phyloP scores from a whole-genome alignment of 2,797 vertebrate genomes.

The Tragelaphus eurycerus region DNA sequence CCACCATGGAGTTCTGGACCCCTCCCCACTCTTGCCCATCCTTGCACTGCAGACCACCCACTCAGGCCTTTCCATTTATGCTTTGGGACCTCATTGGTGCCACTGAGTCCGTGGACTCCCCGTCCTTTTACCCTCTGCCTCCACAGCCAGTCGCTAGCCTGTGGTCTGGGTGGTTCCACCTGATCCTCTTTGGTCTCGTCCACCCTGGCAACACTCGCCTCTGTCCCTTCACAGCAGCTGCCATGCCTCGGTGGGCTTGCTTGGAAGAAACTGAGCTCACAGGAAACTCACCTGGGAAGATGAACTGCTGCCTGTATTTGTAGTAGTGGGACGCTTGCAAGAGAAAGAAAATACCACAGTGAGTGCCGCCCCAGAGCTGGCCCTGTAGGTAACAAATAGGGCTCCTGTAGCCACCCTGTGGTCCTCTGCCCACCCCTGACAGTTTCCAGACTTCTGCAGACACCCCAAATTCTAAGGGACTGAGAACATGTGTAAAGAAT shows the following conservation, averaged over 20 bases:
- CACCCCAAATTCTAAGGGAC: background rate
- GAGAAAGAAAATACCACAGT: background rate
- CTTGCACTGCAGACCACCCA: background rate
- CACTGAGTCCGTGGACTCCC: background rate
- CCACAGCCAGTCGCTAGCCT: background rate
- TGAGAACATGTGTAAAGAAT: background rate
- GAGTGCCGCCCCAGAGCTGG: accelerated
- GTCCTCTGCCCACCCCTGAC: background rate
- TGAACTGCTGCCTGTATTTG: slow-evolving; percentile 99
- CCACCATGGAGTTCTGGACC: background rate
- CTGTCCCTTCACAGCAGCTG: background rate
- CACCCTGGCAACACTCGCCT: accelerated
- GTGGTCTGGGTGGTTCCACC: background rate
- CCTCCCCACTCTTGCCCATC: background rate
- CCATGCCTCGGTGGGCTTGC: background rate
- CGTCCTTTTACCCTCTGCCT: background rate
- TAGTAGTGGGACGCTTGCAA: slow-evolving; percentile 96
- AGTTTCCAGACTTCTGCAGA: background rate
- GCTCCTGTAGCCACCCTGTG: accelerated
- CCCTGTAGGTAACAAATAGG: background rate
- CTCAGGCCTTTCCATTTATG: background rate
- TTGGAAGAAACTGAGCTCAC: slow-evolving; percentile 45
- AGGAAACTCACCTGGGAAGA: slow-evolving; percentile 94
- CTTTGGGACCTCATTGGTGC: background rate
- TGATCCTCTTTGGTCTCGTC: background rate